These are phyloP conservation scores for Apis florea DNA, from an alignment of 1,140 invertebrate species.

Conservation along the genomic window DNA sequence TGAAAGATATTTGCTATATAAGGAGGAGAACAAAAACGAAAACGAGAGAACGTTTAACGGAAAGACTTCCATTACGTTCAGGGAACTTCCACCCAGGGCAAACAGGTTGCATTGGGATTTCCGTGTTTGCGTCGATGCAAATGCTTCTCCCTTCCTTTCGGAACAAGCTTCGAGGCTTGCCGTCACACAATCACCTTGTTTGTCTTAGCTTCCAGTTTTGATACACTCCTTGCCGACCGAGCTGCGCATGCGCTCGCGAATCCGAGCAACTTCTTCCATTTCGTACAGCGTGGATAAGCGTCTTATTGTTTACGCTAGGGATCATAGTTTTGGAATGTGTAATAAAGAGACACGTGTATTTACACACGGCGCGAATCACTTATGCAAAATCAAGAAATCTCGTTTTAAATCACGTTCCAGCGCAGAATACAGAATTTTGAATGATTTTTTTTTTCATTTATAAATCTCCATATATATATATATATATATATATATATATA, in stretches of 20 bases:
- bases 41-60: neutral
- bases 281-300: slow-evolving; percentile 28
- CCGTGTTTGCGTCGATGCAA: slow-evolving; percentile 46
- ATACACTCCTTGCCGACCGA: slow-evolving; percentile 19
- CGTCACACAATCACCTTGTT: slow-evolving; percentile 31
- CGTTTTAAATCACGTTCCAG: too few relatives aligned
- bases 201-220: slow-evolving; percentile 34
- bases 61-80: slow-evolving; percentile 26
- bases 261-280: slow-evolving; percentile 28
- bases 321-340: neutral
- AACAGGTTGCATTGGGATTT: slow-evolving; percentile 46
- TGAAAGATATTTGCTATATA: slow-evolving; percentile 5
- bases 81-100: slow-evolving; percentile 32
- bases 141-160: slow-evolving; percentile 29
- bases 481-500: too few relatives aligned
- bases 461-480: too few relatives aligned
- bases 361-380: neutral
- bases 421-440: too few relatives aligned
- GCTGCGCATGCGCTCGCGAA: neutral
- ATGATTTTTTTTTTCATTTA: too few relatives aligned
- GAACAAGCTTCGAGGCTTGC: slow-evolving; percentile 27
- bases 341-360: neutral
- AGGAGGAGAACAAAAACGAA: neutral
- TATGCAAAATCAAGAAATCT: too few relatives aligned
- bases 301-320: slow-evolving; percentile 29